Base-by-base conservation (phyloP, 1,140 invertebrate species). In the Heliconius nattereri region DNA sequence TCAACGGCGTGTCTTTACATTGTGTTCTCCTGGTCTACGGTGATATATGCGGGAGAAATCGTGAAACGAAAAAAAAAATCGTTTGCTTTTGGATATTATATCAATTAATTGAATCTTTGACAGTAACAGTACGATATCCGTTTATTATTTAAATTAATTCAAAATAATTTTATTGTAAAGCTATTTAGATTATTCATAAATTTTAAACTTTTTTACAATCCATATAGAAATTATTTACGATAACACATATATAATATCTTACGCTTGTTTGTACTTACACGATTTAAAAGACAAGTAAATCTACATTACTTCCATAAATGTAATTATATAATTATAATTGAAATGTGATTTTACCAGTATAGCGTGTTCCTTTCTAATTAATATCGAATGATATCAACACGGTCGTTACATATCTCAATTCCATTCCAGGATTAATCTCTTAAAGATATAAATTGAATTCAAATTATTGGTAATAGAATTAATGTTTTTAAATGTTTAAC, bases 281-380 rank as follows among this genome's bases (percentile, higher is more conserved):
- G 23, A 66, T 26, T 13, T 66, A 66, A 66, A 26, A 66, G 1
- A 66, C 8, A 66, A 66, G 26, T 66, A 66, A 66, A 66, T 26
- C 13, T 66, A 66, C 60, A 29, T 26, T 66, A 26, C 23, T 66
- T 29, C 60, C 3, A 66, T 66, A 66, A 66, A 66, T 13, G 13
- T 29, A 66, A 66, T 66, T 66, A 66, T 66, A 66, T 54, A 74
- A 52, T 74, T 54, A 54, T n/a, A 7, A 37, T 54, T 37, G 35
- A 40, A 75, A 75, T 60, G 29, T 35, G 49, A 52, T 54, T 75
- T 75, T 75, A 75, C 74, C 29, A 74, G 23, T 26, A 26, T 20
- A 66, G 40, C 74, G 54, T 66, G 74, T 75, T 75, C 60, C 23
- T 66, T 57, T 75, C 74, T 75, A 75, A 66, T 75, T 75, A 75